These are phyloP conservation scores for Hypsopygia costalis DNA, from an alignment of 2,888 invertebrate genomes.

Conservation along the genomic window DNA sequence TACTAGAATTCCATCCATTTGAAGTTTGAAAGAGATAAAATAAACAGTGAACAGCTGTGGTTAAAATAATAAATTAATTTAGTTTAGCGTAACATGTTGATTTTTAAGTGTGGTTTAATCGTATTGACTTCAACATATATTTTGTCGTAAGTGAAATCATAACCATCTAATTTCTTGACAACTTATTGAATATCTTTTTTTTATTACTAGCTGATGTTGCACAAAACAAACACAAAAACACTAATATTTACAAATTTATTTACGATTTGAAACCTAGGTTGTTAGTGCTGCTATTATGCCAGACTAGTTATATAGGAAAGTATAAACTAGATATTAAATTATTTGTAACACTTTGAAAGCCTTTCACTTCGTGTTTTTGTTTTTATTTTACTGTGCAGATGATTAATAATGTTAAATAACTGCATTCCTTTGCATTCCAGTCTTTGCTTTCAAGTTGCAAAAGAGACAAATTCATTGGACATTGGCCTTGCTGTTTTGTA, in stretches of 20 bases:
- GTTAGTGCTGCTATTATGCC: no score
- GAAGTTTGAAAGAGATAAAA: no score
- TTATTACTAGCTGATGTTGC: no score
- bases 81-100: constrained; percentile 51
- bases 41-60: background rate
- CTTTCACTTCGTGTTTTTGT: constrained; percentile 5
- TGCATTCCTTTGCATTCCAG: constrained; percentile 42
- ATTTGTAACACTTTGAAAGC: background rate
- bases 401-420: constrained; percentile 1
- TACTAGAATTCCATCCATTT: no score
- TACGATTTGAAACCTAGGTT: no score
- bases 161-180: no score
- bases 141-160: constrained; percentile 70
- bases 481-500: constrained; percentile 70
- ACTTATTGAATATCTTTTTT: no score
- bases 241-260: no score
- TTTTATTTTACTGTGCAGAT: background rate
- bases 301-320: no score
- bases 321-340: no score
- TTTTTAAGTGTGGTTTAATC: constrained; percentile 65
- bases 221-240: no score
- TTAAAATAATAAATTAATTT: constrained; percentile 4
- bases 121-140: constrained; percentile 60
- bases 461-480: constrained; percentile 61
- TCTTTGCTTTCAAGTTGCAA: constrained; percentile 61